Conservation (phyloP, 92 coral and sea anemone species). For the Palythoa grandis region DNA sequence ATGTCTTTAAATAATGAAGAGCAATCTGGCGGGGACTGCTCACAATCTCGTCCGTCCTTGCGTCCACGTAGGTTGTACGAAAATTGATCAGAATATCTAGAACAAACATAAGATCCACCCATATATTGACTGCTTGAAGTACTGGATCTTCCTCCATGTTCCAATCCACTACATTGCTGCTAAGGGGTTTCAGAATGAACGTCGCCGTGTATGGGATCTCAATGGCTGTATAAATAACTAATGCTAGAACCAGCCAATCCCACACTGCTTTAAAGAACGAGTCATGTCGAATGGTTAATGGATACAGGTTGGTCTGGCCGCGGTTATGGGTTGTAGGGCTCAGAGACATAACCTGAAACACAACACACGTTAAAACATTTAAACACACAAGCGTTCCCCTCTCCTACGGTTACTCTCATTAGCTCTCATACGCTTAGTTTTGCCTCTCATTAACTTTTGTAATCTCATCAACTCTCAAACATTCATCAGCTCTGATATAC, state of each 20-base stretch:
- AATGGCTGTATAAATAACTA: slow-evolving; percentile 95
- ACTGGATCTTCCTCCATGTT: slow-evolving; percentile 41
- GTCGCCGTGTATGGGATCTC: slow-evolving; percentile 96
- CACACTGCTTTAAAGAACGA: slow-evolving; percentile 96
- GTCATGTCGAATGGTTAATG: slow-evolving; percentile 92
- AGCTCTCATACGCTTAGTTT: background rate
- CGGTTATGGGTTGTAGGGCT: slow-evolving; percentile 79
- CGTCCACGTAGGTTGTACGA: slow-evolving; percentile 84
- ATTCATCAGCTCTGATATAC: too few species aligned
- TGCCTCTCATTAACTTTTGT: background rate
- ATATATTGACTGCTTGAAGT: slow-evolving; percentile 66
- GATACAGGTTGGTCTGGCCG: slow-evolving; percentile 70
- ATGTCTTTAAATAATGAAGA: slow-evolving; percentile 83
- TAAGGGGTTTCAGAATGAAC: slow-evolving; percentile 61
- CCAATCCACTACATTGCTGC: slow-evolving; percentile 44
- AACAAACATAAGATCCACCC: slow-evolving; percentile 92
- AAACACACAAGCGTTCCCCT: background rate
- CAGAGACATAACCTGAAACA: slow-evolving; percentile 92
- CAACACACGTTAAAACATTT: background rate
- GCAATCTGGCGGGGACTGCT: slow-evolving; percentile 83
- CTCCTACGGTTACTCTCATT: background rate
- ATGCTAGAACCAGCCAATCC: slow-evolving; percentile 92
- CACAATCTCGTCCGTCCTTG: slow-evolving; percentile 70
- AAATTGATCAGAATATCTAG: slow-evolving; percentile 90
- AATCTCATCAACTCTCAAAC: too few species aligned